Conservation (phyloP, 1,140 invertebrate species). For the Riptortus pedestris region DNA sequence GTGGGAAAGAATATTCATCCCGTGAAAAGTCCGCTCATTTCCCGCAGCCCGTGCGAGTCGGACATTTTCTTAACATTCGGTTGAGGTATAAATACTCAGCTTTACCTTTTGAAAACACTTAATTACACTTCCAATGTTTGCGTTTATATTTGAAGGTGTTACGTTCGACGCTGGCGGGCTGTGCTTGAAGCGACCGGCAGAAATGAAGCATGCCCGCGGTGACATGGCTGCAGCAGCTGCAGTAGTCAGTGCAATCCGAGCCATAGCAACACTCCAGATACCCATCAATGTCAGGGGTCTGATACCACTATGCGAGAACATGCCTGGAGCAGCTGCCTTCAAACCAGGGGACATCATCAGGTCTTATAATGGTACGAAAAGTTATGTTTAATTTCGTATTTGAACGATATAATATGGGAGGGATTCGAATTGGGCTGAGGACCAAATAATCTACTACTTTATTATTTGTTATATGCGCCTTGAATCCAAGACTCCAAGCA, state of each 20-base stretch:
- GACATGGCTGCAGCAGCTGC: constrained; percentile 58
- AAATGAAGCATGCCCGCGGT: constrained; percentile 50
- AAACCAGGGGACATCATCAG: constrained; percentile 54
- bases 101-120: too few species aligned
- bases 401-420: too few species aligned
- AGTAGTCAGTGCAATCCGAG: constrained; percentile 43
- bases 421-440: neutral
- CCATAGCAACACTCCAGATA: constrained; percentile 43
- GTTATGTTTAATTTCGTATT: too few species aligned
- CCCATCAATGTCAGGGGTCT: constrained; percentile 45
- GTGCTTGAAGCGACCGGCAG: constrained; percentile 44
- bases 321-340: constrained; percentile 48
- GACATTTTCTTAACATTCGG: too few species aligned
- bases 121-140: too few species aligned
- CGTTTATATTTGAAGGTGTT: too few species aligned
- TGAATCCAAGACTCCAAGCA: too few species aligned
- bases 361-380: constrained; percentile 53
- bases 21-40: too few species aligned
- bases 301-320: constrained; percentile 52
- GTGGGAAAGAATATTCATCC: too few species aligned
- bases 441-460: neutral
- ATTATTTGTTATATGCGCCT: too few species aligned
- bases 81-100: too few species aligned
- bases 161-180: constrained; percentile 59
- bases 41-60: too few species aligned